Percentiles rank a stretch among this genome's conserved stretches.
These are phyloP conservation scores for Brachypterus glaber DNA, from an alignment of 2,888 invertebrate genomes.

Conservation along the genomic window DNA sequence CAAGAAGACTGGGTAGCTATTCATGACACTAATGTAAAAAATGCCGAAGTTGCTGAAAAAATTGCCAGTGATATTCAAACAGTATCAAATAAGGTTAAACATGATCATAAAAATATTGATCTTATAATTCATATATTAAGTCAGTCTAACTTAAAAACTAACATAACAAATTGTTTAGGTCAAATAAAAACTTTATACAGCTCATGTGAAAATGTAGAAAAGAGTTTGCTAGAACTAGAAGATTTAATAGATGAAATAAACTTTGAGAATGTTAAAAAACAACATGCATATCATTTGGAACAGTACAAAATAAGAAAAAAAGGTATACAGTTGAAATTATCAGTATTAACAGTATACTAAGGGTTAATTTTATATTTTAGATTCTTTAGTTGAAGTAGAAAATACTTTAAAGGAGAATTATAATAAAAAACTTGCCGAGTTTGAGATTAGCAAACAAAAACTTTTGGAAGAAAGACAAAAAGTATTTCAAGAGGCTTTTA, in stretches of 20 bases:
- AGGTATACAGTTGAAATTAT: conserved; percentile 39
- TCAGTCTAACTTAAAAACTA: conserved; percentile 33
- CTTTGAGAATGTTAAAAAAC: conserved; percentile 59
- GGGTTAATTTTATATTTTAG: conserved; percentile 24
- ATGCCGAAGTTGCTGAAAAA: conserved; percentile 52
- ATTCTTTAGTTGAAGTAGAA: conserved; percentile 38
- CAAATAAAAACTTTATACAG: conserved; percentile 47
- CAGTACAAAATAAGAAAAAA: conserved; percentile 54
- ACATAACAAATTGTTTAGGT: conserved; percentile 45
- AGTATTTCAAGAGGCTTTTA: conserved; percentile 61
- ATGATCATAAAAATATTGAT: conserved; percentile 30
- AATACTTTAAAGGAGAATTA: conserved; percentile 49
- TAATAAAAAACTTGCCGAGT: conserved; percentile 45
- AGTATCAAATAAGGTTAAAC: conserved; percentile 31
- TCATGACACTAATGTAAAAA: conserved; percentile 58
- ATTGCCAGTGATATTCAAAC: conserved; percentile 43
- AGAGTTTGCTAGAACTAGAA: conserved; percentile 54
- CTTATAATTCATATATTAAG: conserved; percentile 31
- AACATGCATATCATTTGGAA: conserved; percentile 61
- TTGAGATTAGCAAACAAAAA: conserved; percentile 48
- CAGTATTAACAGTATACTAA: background rate
- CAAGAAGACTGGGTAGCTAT: conserved; percentile 63
- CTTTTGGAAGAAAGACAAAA: conserved; percentile 55
- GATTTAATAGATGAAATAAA: conserved; percentile 60
- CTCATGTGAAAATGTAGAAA: conserved; percentile 54